A percentile compares a stretch with the other conserved stretches of the same genome.
Evolutionary conservation across 2,797 vertebrate genomes (phyloP).

Genomic region (Lerista edwardsae): DNA sequence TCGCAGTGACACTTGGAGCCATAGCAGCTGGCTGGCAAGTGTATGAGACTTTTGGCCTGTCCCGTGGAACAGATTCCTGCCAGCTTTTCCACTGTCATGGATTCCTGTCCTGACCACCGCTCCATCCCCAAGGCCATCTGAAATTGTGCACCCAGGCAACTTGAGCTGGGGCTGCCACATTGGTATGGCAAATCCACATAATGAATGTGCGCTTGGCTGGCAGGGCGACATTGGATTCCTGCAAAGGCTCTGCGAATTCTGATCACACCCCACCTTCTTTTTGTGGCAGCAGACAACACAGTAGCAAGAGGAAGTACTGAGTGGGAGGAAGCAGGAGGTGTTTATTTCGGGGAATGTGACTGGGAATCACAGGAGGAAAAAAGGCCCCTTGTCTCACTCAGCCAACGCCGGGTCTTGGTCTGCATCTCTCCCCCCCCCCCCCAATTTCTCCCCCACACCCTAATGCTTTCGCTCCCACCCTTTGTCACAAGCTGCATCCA

Average conservation of each 20-base stretch:
- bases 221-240: background rate
- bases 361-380: background rate
- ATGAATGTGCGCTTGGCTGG: background rate
- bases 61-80: background rate
- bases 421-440: too few relatives aligned
- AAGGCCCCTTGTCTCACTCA: too few relatives aligned
- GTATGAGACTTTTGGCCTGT: rapidly evolving
- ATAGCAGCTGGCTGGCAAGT: background rate
- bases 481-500: background rate
- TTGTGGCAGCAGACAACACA: background rate
- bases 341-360: background rate
- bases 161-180: background rate
- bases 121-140: background rate
- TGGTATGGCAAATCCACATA: background rate
- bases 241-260: background rate
- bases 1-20: rapidly evolving
- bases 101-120: background rate
- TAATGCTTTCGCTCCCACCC: background rate
- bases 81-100: background rate
- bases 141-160: background rate
- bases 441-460: background rate
- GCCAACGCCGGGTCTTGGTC: background rate
- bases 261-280: background rate
- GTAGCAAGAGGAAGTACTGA: background rate
- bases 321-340: background rate